phyloP scores from a whole-genome alignment of 2,113 vertebrate species.

The Callipepla californica region DNA sequence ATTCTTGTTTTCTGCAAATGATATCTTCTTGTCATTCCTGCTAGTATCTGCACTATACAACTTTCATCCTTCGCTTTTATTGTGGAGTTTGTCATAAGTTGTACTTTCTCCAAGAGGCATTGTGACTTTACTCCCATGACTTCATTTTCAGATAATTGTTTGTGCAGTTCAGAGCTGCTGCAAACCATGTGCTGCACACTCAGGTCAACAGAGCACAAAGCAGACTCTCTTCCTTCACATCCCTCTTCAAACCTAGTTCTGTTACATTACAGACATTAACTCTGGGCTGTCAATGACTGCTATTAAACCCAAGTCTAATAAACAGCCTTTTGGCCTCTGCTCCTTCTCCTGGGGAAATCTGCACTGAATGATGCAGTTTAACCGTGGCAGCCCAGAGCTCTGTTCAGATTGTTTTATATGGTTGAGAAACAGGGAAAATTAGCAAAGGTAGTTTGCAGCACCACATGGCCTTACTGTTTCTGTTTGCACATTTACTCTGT shows the following conservation, averaged over 20 bases:
- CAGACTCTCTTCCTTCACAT: neutral
- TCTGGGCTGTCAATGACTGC: neutral
- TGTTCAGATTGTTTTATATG: neutral
- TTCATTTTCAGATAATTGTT: conserved; percentile 16
- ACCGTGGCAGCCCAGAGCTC: neutral
- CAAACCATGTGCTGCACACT: neutral
- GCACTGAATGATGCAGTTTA: neutral
- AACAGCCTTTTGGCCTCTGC: neutral
- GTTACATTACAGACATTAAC: neutral
- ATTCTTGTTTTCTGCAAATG: neutral
- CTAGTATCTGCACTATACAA: neutral
- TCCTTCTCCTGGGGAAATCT: neutral
- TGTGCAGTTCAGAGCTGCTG: neutral
- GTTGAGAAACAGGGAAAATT: neutral
- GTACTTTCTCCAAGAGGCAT: neutral
- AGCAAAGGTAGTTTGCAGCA: neutral
- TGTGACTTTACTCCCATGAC: neutral
- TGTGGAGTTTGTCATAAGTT: neutral
- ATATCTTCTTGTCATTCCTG: conserved; percentile 30
- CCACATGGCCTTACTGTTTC: neutral
- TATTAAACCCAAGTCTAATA: neutral
- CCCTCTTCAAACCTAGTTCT: neutral
- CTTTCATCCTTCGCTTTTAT: conserved; percentile 12
- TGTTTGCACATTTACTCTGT: neutral
- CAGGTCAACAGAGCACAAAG: neutral